A percentile compares a stretch with the other conserved stretches of the same genome.
These are phyloP conservation scores for Aphaenogaster floridana DNA, from an alignment of 1,140 invertebrate species.

Conservation along the genomic window DNA sequence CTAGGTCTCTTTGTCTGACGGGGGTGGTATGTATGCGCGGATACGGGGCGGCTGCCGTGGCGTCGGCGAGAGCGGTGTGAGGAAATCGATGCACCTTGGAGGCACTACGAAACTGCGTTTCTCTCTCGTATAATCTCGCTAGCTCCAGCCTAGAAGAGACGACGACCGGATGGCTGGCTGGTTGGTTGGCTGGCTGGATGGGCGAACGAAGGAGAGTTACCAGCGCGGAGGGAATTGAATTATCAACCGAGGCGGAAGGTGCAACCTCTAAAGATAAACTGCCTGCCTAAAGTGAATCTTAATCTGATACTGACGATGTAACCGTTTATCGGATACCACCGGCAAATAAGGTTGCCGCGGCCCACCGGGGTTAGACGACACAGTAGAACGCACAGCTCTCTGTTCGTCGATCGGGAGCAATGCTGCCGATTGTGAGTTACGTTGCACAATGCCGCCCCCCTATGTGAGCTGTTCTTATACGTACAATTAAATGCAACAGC, in stretches of 20 bases:
- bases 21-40: slow-evolving; percentile 74
- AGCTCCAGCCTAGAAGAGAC: slow-evolving; percentile 62
- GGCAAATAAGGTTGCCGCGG: slow-evolving; percentile 54
- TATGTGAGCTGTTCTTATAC: neutral
- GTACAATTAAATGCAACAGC: slow-evolving; percentile 11
- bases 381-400: slow-evolving; percentile 11
- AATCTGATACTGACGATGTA: slow-evolving; percentile 79
- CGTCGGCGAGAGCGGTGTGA: slow-evolving; percentile 74
- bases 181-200: slow-evolving; percentile 68
- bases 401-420: slow-evolving; percentile 24
- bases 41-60: slow-evolving; percentile 73
- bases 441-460: neutral
- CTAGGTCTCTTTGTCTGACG: slow-evolving; percentile 83
- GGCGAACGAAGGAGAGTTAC: slow-evolving; percentile 78
- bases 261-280: slow-evolving; percentile 81
- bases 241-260: slow-evolving; percentile 86
- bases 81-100: slow-evolving; percentile 86
- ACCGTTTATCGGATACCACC: slow-evolving; percentile 70
- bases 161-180: slow-evolving; percentile 63
- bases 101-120: slow-evolving; percentile 54
- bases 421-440: slow-evolving; percentile 13
- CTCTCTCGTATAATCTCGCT: slow-evolving; percentile 69
- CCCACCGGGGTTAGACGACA: slow-evolving; percentile 39
- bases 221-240: slow-evolving; percentile 86
- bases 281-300: slow-evolving; percentile 79